Conservation (phyloP, 2,888 invertebrate species). For the Heliconius hortense region DNA sequence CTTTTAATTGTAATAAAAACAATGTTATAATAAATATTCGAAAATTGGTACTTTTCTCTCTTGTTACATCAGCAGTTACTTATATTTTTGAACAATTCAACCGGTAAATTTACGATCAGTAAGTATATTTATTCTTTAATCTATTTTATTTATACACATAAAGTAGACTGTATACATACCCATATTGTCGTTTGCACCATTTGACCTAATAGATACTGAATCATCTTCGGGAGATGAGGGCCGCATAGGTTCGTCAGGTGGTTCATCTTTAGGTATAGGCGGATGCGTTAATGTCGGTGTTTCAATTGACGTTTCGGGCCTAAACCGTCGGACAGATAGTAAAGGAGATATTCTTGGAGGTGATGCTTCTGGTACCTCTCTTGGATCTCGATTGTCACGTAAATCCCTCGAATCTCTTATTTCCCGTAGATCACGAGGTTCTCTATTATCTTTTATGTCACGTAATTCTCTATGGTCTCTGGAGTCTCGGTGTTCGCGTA, state of each 20-base stretch:
- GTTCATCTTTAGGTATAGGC: conserved; percentile 79
- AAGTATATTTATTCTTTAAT: neutral
- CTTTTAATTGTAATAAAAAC: too few species aligned
- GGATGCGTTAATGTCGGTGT: conserved; percentile 72
- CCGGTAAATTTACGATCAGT: too few species aligned
- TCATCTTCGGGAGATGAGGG: conserved; percentile 83
- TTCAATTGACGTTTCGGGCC: conserved; percentile 66
- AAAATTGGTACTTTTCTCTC: too few species aligned
- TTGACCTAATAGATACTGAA: conserved; percentile 79
- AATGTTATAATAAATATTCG: too few species aligned
- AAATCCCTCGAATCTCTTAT: conserved; percentile 63
- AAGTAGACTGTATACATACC: conserved; percentile 59
- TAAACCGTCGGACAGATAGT: conserved; percentile 75
- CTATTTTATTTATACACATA: neutral
- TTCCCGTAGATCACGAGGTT: conserved; percentile 51
- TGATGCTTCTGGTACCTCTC: conserved; percentile 73
- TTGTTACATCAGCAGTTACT: too few species aligned
- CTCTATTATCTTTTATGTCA: conserved; percentile 53
- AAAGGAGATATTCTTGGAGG: conserved; percentile 76
- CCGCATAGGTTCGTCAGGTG: conserved; percentile 78
- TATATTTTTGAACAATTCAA: too few species aligned
- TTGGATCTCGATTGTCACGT: conserved; percentile 62
- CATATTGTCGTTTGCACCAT: conserved; percentile 79
- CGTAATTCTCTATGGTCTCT: conserved; percentile 61
- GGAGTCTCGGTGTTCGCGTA: conserved; percentile 60